Evolutionary conservation across 2,113 vertebrate species (phyloP), one percentile per base, ranked within the genome.

Genomic region (Synodontis membranacea): DNA sequence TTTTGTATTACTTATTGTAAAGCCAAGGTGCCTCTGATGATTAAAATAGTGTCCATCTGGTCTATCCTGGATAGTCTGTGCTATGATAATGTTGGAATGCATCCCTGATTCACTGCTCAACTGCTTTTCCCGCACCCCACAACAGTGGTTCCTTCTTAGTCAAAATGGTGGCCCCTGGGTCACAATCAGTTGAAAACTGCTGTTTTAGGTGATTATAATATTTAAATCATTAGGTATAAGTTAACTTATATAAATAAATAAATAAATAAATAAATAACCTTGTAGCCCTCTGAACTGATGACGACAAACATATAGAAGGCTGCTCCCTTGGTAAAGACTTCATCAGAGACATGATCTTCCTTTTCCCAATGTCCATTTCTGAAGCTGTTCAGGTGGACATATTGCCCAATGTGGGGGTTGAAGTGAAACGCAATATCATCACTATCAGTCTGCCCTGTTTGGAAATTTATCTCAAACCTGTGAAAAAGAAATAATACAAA

Each of bases 351-450:
- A 58, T 6, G 54, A 72, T 87, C 86, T 75, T 84, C 82, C 15
- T 25, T n/a, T 5, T 60, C 56, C 82, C 74, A 87, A n/a, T 0
- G 0, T 34, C 42, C 21, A 6, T 87, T 87, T 21, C 28, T 58
- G 39, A 21, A 80, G n/a, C 81, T 80, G 75, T 87, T 87, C 82
- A 87, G 31, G 50, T 0, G 14, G 10, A 86, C 54, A 21, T 68
- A 21, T 37, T 52, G 34, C 10, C 78, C 85, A 48, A 86, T 54
- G 19, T 2, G 62, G 1, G 85, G 85, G 5, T 68, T 86, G 39
- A 87, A 84, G 75, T 87, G 82, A 25, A 87, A 87, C 31, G 86
- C 68, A 14, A 46, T 64, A 25, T 80, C 70, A 66, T 79, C 84
- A 7, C 19, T 25, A 28, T 60, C 66, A 19, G 54, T 12, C 28